A percentile compares a stretch with the other conserved stretches of the same genome.
These are phyloP conservation scores for Harmothoe impar DNA, from an alignment of 2,888 invertebrate genomes.

Conservation along the genomic window DNA sequence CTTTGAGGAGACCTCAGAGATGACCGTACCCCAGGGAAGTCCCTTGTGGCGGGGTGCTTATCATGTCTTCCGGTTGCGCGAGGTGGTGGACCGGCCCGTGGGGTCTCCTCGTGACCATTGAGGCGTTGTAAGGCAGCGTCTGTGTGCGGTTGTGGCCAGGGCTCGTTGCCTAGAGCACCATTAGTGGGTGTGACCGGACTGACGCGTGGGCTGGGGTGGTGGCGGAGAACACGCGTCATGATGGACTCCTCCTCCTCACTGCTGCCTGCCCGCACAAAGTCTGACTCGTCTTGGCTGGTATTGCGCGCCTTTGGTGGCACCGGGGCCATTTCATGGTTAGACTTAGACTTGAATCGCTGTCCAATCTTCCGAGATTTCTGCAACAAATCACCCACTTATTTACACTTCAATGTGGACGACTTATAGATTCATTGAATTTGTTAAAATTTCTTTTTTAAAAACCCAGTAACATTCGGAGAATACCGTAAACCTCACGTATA, in stretches of 20 bases:
- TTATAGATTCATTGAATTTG: too few relatives aligned
- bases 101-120: background rate
- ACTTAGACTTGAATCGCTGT: background rate
- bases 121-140: background rate
- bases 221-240: constrained; percentile 54
- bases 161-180: background rate
- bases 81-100: background rate
- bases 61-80: background rate
- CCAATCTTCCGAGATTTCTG: constrained; percentile 28
- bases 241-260: constrained; percentile 66
- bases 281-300: background rate
- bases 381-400: background rate
- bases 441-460: too few relatives aligned
- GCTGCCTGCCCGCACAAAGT: constrained; percentile 56
- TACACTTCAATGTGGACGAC: too few relatives aligned
- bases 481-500: too few relatives aligned
- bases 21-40: background rate
- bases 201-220: constrained; percentile 37
- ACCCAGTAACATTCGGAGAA: too few relatives aligned
- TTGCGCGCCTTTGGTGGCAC: background rate
- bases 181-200: background rate
- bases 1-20: constrained; percentile 12
- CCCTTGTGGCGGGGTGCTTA: background rate
- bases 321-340: background rate
- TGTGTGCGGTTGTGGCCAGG: background rate